These are phyloP conservation scores for Pseudomyrmex pallidus DNA, from an alignment of 1,140 invertebrate genomes.

Conservation along the genomic window DNA sequence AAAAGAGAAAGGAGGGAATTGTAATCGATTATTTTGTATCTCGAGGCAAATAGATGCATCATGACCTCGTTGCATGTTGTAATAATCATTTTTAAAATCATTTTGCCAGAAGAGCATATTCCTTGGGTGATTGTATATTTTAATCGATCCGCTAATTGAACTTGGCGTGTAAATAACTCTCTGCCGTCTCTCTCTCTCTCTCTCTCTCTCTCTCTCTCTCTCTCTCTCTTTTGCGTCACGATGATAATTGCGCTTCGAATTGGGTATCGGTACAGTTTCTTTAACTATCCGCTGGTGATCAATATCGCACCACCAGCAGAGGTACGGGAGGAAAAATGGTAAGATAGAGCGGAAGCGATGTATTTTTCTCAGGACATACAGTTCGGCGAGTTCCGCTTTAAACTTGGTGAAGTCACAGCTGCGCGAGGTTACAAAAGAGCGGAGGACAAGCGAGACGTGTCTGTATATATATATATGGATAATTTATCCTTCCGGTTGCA, in stretches of 20 bases:
- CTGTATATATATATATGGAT: conserved; percentile 54
- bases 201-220: background rate
- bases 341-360: conserved; percentile 4
- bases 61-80: background rate
- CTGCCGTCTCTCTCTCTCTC: background rate
- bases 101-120: background rate
- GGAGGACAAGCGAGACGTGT: background rate
- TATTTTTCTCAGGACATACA: background rate
- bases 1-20: background rate
- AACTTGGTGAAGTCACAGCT: conserved; percentile 42
- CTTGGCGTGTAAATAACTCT: conserved; percentile 5
- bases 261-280: background rate
- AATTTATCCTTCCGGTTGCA: conserved; percentile 65
- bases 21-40: conserved; percentile 4
- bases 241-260: conserved; percentile 5
- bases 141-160: background rate
- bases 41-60: background rate
- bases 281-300: background rate
- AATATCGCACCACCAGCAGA: background rate
- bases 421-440: conserved; percentile 14
- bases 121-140: background rate
- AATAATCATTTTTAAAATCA: conserved; percentile 4
- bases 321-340: background rate
- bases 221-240: background rate
- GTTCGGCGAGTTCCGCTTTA: conserved; percentile 50